Evolutionary conservation across 2,888 invertebrate genomes (phyloP), one percentile per base, ranked within the genome.

Genomic region (Acronicta aceris): DNA sequence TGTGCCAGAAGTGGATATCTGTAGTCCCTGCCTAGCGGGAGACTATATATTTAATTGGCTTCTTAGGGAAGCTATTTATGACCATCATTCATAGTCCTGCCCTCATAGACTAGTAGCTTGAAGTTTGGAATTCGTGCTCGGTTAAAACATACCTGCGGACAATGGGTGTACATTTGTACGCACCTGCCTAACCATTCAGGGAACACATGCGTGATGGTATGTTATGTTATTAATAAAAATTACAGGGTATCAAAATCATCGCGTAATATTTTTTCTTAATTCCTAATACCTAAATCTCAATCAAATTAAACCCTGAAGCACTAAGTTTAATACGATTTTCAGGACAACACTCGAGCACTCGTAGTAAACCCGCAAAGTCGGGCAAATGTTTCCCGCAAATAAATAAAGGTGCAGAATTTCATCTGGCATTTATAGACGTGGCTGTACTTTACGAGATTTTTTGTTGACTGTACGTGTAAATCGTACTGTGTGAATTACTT

Each of bases 341-440:
- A 65, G 79, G 68, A 71, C 71, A 71, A 78, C 70, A 66, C 65
- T 55, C 52, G 36, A 61, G 54, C 66, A 62, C 71, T 70, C 65
- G 62, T 76, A 41, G 66, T 66, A 74, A 72, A 57, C 67, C 53
- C 59, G 45, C 55, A 56, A 69, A 76, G 58, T 79, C 76, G 60
- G 45, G 65, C 41, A 69, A 74, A 76, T 70, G 78, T 76, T 64
- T 27, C 54, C 65, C 65, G 47, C 75, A 77, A 77, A 79, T 79
- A 76, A 78, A 79, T 73, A 74, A 79, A 79, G 71, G 76, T 79
- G 70, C 67, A 73, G 58, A 73, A 74, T 76, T 76, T 78, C 78
- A 79, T 79, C 68, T 66, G 71, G 70, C 68, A 65, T 79, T 79
- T 79, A 79, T 79, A 67, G 76, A 71, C 75, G 67, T 59, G 65